Base-by-base conservation (phyloP, 2,888 invertebrate genomes). In the Eucera pruinosa region DNA sequence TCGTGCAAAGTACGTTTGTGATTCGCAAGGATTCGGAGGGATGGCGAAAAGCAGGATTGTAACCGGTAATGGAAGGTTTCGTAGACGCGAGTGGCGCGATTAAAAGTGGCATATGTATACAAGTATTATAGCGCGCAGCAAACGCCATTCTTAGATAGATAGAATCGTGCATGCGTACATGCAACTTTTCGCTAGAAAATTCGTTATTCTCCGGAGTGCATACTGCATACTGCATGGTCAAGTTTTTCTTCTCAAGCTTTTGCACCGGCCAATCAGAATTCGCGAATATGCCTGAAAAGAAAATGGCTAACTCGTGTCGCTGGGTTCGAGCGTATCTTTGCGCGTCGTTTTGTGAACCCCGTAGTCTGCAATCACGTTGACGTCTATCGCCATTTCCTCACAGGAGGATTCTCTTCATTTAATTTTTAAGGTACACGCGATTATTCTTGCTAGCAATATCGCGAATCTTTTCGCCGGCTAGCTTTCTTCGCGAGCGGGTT, bases 321-420 rank as follows among this genome's bases (percentile, higher is more conserved):
- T 90, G 90, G 90, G 94, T 94, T 94, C 94, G 94, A 91, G 91
- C 94, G 94, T 94, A 94, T 94, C 95, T 95, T 94, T 95, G 95
- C 95, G 96, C 96, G 95, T 95, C 95, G 94, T 94, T 95, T 94
- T 95, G 95, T 95, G 95, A 94, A 95, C 95, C 95, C 95, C 95
- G 95, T 94, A 94, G 93, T 86, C 76, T 71, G 83, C 88, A 84
- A 88, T 89, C 89, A 94, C 94, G 94, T 94, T 94, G 94, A 94
- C 94, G 94, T 94, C 94, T 93, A 94, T 94, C 95, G 95, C 95
- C 95, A 95, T 95, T 95, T 94, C 94, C 94, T 90, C 90, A 86
- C 83, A 78, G 87, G 89, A 85, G 87, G 88, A 84, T 85, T 78
- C 73, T 73, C 76, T 85, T 80, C 85, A 66, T 85, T 84, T 81